Conservation (phyloP, 2,888 invertebrate species). For the Apamea sordens region DNA sequence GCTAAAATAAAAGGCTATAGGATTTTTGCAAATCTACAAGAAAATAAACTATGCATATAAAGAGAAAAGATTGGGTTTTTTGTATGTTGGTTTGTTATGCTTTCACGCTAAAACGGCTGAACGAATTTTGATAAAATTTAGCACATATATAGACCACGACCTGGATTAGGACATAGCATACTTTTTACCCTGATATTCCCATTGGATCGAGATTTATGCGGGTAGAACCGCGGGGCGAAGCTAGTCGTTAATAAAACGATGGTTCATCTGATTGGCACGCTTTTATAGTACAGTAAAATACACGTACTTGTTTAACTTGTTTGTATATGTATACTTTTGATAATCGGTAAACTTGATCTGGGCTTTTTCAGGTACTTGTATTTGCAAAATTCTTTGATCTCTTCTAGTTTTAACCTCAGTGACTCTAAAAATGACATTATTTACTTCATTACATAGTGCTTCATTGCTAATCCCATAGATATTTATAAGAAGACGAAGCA, state of each 20-base stretch:
- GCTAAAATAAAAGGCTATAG: background rate
- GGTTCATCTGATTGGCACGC: background rate
- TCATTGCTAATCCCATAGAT: background rate
- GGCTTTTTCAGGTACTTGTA: background rate
- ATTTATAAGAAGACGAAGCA: background rate
- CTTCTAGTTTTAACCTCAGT: too few relatives aligned
- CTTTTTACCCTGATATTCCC: background rate
- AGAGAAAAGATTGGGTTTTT: too few relatives aligned
- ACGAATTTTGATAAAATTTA: background rate
- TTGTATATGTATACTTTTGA: background rate
- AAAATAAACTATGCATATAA: too few relatives aligned
- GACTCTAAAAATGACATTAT: background rate
- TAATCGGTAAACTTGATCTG: background rate
- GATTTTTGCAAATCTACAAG: background rate
- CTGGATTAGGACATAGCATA: background rate
- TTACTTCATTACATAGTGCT: background rate
- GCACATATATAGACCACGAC: background rate
- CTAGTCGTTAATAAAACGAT: background rate
- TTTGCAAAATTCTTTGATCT: background rate
- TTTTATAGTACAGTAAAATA: background rate
- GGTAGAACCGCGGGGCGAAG: background rate
- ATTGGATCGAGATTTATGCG: background rate
- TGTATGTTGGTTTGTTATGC: too few relatives aligned
- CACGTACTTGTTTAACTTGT: background rate
- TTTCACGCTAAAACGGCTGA: too few relatives aligned